Evolutionary conservation across 2,113 vertebrate genomes (phyloP), one percentile per base, ranked within the genome.

Genomic region (Carollia perspicillata): DNA sequence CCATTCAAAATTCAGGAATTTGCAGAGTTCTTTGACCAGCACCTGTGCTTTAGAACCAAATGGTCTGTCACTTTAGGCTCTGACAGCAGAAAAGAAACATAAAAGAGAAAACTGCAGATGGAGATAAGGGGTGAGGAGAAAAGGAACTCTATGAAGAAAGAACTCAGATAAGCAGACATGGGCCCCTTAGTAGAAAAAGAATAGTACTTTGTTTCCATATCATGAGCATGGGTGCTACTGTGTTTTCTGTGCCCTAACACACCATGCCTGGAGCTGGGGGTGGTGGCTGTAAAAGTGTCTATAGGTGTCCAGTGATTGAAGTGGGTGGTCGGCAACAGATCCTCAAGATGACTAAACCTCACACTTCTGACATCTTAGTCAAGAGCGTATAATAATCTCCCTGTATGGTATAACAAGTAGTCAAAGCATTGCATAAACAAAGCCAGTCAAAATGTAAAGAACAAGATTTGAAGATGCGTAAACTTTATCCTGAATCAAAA

Each of bases 11-110:
- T 99, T 93, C 98, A 98, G 17, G 98, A 99, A 97, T 98, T 99
- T 96, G 97, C 98, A 0, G 99, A 99, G 96, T 98, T 98, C 2
- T 98, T 99, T 78, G 98, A 99, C 94, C 98, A 97, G 95, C 98
- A 98, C 75, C 92, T 99, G 20, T 97, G 33, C 66, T 98, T 99
- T 79, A 97, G 96, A 95, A 98, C 96, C 33, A 97, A 98, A 90
- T 98, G 96, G 84, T 96, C 97, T 5, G 55, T 96, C 91, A 98
- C 98, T 90, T 91, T 98, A 95, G 94, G 96, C 86, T 95, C 91
- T 84, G 97, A 98, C 80, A 94, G 94, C 22, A 94, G 72, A 91
- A 97, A 90, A 98, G 89, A 98, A 95, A 89, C 96, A 14, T 84
- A 95, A 98, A 93, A 97, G 92, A 97, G 89, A 96, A 84, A 49